Percentiles rank a stretch among this genome's conserved stretches.
These are phyloP conservation scores for Apistogramma diplotaenia DNA, from an alignment of 2,113 vertebrate genomes.

Conservation along the genomic window DNA sequence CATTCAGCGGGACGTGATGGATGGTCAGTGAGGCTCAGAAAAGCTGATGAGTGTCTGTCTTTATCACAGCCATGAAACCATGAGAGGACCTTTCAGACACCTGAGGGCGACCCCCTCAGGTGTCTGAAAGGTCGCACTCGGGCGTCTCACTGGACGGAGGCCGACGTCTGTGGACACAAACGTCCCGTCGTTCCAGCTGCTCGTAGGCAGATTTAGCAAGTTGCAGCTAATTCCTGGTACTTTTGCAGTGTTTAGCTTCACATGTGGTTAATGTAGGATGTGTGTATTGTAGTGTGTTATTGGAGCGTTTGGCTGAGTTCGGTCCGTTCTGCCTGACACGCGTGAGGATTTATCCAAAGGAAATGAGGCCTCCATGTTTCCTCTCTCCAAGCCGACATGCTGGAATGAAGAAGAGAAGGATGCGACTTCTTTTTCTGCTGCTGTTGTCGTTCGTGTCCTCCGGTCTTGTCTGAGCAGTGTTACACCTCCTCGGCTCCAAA, in stretches of 20 bases:
- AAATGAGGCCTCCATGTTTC: neutral
- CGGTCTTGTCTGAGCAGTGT: constrained; percentile 18
- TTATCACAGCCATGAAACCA: too few species aligned
- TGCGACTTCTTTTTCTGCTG: neutral
- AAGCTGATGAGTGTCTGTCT: neutral
- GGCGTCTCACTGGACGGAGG: too few species aligned
- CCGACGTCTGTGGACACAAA: too few species aligned
- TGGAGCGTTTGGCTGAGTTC: neutral
- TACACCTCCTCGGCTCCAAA: constrained; percentile 39
- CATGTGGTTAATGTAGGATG: neutral
- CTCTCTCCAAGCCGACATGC: neutral
- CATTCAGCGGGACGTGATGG: neutral
- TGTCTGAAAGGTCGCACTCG: too few species aligned
- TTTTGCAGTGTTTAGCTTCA: fast-evolving
- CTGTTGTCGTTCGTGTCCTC: constrained; percentile 5
- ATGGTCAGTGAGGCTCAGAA: neutral
- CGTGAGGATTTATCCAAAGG: too few species aligned
- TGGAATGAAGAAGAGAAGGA: neutral
- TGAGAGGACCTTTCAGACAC: too few species aligned
- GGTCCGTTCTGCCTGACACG: neutral
- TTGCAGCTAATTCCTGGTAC: neutral
- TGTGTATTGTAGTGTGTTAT: neutral
- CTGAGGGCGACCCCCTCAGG: too few species aligned
- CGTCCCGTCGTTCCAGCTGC: fast-evolving
- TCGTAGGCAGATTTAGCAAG: neutral